Conservation (phyloP, 2,888 invertebrate species). For the Belgica antarctica region DNA sequence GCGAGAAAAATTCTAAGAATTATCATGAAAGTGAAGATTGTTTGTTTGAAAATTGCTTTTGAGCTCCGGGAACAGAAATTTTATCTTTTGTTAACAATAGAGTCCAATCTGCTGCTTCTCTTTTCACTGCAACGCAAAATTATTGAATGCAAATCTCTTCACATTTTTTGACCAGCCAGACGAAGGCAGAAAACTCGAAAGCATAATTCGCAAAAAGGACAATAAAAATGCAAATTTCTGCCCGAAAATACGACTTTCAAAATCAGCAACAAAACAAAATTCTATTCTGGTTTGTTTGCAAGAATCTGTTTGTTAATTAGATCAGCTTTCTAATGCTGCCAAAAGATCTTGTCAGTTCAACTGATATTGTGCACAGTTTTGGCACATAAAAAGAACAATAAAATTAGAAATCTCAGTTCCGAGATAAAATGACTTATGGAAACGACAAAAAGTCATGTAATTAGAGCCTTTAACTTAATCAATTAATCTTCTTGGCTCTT, state of each 20-base stretch:
- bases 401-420: slow-evolving; percentile 23
- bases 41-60: slow-evolving; percentile 17
- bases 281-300: slow-evolving; percentile 12
- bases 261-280: too few species aligned
- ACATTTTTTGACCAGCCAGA: slow-evolving; percentile 12
- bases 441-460: slow-evolving; percentile 30
- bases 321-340: slow-evolving; percentile 25
- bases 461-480: slow-evolving; percentile 27
- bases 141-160: slow-evolving; percentile 25
- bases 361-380: neutral
- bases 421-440: slow-evolving; percentile 1
- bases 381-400: neutral
- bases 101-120: slow-evolving; percentile 31
- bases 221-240: slow-evolving; percentile 32
- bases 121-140: neutral
- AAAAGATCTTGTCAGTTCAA: neutral
- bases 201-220: slow-evolving; percentile 25
- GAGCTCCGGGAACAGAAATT: slow-evolving; percentile 17
- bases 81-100: slow-evolving; percentile 29
- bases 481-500: slow-evolving; percentile 4
- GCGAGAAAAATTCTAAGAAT: slow-evolving; percentile 1
- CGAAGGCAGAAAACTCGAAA: neutral
- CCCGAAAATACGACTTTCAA: neutral
- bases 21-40: slow-evolving; percentile 14
- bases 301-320: slow-evolving; percentile 24